phyloP scores from a whole-genome alignment of 2,888 invertebrate species.

The Entomobrya multifasciata region DNA sequence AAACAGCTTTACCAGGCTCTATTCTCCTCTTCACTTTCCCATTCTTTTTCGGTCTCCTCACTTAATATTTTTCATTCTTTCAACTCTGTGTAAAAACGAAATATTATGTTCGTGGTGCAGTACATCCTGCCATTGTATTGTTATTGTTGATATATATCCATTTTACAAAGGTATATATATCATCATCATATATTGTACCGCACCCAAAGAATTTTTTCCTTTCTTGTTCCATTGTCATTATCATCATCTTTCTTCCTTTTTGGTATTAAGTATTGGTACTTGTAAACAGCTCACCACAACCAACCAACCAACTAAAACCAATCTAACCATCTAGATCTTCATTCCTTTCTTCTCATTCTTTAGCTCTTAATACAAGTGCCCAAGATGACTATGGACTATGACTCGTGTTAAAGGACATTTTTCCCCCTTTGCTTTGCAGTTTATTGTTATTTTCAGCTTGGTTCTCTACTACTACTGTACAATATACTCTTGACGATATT shows the following conservation, averaged over 20 bases:
- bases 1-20: constrained; percentile 27
- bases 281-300: constrained; percentile 8
- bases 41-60: constrained; percentile 4
- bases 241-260: background rate
- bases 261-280: constrained; percentile 17
- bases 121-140: constrained; percentile 12
- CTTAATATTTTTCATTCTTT: constrained; percentile 30
- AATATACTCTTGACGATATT: constrained; percentile 12
- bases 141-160: constrained; percentile 18
- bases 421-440: background rate
- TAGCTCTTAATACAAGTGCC: background rate
- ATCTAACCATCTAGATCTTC: background rate
- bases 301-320: constrained; percentile 8
- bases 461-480: too few species aligned
- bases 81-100: background rate
- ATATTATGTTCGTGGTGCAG: too few species aligned
- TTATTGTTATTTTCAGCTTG: constrained; percentile 7
- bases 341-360: background rate
- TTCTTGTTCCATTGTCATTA: background rate
- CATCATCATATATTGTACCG: background rate
- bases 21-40: background rate
- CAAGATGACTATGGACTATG: too few species aligned
- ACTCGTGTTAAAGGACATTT: background rate
- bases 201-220: background rate
- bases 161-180: too few species aligned